phyloP scores from a whole-genome alignment of 2,797 vertebrate species.

The Spinibarbus caldwelli region DNA sequence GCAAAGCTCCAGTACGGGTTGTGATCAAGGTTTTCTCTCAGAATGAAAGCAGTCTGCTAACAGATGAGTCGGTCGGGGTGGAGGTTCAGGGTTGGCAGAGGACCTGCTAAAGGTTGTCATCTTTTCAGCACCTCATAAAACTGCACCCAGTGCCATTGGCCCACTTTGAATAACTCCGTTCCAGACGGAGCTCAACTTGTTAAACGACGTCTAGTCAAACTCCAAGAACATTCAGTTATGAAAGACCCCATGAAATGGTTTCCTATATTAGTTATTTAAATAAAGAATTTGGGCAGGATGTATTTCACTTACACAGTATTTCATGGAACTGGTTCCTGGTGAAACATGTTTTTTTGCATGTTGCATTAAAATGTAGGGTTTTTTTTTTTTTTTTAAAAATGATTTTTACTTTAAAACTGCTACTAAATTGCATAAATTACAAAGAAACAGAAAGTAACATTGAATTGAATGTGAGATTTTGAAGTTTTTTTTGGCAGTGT shows the following conservation, averaged over 20 bases:
- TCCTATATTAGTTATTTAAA: not conserved
- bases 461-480: too few relatives aligned
- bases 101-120: slow-evolving; percentile 39
- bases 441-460: too few relatives aligned
- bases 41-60: slow-evolving; percentile 47
- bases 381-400: too few relatives aligned
- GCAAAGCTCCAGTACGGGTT: slow-evolving; percentile 41
- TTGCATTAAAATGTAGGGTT: not conserved
- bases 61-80: slow-evolving; percentile 24
- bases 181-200: slow-evolving; percentile 33
- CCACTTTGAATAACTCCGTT: not conserved
- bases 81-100: slow-evolving; percentile 35
- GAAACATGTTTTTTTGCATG: not conserved
- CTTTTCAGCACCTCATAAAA: slow-evolving; percentile 57
- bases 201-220: not conserved
- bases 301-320: not conserved
- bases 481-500: too few relatives aligned
- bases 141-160: slow-evolving; percentile 29
- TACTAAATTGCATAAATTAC: too few relatives aligned
- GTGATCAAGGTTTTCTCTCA: slow-evolving; percentile 25
- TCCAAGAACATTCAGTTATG: not conserved
- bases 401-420: too few relatives aligned
- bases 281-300: not conserved
- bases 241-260: not conserved
- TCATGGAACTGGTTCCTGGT: not conserved